A percentile compares a stretch with the other conserved stretches of the same genome.
These are phyloP conservation scores for Channa striata DNA, from an alignment of 2,797 vertebrate species.

Conservation along the genomic window DNA sequence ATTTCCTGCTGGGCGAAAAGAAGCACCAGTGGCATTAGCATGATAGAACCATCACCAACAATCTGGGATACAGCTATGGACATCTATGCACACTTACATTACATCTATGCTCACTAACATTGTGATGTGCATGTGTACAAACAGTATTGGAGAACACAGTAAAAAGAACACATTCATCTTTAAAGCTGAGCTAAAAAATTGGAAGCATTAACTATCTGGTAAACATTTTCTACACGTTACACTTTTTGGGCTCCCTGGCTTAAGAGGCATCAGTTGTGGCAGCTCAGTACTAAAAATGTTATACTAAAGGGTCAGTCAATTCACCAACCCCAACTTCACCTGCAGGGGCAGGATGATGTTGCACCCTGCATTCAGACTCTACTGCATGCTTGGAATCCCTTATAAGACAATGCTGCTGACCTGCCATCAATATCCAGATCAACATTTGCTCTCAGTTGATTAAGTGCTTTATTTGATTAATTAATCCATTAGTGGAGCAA, in stretches of 20 bases:
- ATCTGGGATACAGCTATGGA: no score
- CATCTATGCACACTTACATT: no score
- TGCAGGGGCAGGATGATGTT: slow-evolving; percentile 3
- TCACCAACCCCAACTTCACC: background rate
- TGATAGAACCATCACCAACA: no score
- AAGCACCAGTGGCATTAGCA: no score
- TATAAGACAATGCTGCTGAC: slow-evolving; percentile 9
- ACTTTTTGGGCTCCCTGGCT: slow-evolving; percentile 29
- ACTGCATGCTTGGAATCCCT: slow-evolving; percentile 30
- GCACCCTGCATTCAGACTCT: slow-evolving; percentile 20
- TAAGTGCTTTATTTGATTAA: slow-evolving; percentile 28
- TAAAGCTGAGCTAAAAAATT: no score
- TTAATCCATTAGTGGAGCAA: slow-evolving; percentile 35
- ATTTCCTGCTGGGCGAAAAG: no score
- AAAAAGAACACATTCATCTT: no score
- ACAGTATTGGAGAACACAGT: no score
- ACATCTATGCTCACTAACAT: no score
- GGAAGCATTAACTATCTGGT: no score
- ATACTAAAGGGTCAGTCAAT: slow-evolving; percentile 34
- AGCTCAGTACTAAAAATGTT: slow-evolving; percentile 31
- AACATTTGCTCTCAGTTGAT: slow-evolving; percentile 33
- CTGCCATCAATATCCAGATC: slow-evolving; percentile 15
- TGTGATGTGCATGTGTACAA: no score
- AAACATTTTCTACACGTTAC: slow-evolving; percentile 4
- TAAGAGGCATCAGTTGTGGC: slow-evolving; percentile 25